Base-by-base conservation (phyloP, 2,888 invertebrate genomes). In the Andrena minutula region DNA sequence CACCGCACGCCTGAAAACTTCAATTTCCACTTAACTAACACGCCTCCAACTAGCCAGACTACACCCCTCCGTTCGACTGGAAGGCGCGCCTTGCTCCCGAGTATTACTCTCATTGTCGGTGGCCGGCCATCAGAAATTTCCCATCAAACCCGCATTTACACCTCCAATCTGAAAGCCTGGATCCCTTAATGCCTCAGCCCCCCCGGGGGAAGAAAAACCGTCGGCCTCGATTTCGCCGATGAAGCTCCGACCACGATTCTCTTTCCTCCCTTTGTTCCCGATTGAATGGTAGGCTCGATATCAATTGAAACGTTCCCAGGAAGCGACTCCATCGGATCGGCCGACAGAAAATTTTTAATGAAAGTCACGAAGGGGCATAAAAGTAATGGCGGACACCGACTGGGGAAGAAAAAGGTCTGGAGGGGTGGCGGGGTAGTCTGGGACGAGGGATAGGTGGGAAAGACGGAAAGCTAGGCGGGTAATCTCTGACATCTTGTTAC, bases 401-500 rank as follows among this genome's bases (percentile, higher is more conserved):
- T 10, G 51, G 53, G 30, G 56, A 53, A 26, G 56, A 53, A 70
- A 16, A n/a, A 41, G 35, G 53, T 53, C 63, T 69, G 56, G 20
- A 26, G 26, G 4, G 26, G 58, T n/a, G 12, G 6, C 26, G 16
- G 58, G 49, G 73, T 0, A 8, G 20, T 16, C 41, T 16, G 7
- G 20, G 8, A 53, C 1, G 53, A 26, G 12, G 49, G 72, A 63
- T 12, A 61, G 51, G 30, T 23, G 68, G 65, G 71, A 16, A 26
- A 60, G 63, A 61, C 64, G 64, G 84, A 69, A 71, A 84, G 32
- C 69, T 71, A 71, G 79, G 32, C 49, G 75, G 82, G 85, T 88
- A 88, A 88, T 88, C 88, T 86, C 83, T 79, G 88, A 88, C 88
- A 86, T 88, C 88, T 88, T 88, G 86, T 88, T 88, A 83, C 82